Percentiles rank a stretch among this genome's conserved stretches.
phyloP scores from a whole-genome alignment of 2,888 invertebrate species.

The Pandemis heparana region DNA sequence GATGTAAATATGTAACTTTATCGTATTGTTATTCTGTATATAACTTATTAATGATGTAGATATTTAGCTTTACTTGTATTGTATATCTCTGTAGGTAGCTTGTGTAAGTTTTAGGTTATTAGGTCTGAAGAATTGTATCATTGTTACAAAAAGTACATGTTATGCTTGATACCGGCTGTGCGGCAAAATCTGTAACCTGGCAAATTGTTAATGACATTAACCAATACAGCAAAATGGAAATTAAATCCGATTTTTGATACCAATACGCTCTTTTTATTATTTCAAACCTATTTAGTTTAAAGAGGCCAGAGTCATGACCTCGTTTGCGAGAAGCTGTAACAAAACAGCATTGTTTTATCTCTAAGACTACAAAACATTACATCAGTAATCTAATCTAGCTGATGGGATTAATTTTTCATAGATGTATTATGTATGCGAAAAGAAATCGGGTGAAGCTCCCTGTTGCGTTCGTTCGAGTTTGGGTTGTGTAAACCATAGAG shows the following conservation, averaged over 20 bases:
- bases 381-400: no score
- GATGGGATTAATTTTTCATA: no score
- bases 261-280: conserved; percentile 64
- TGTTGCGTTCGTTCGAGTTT: no score
- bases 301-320: neutral
- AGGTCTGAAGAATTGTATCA: conserved; percentile 84
- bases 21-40: conserved; percentile 82
- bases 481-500: no score
- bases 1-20: conserved; percentile 74
- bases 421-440: no score
- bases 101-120: conserved; percentile 82
- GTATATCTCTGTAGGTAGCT: conserved; percentile 84
- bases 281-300: neutral
- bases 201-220: conserved; percentile 80
- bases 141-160: conserved; percentile 84
- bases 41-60: conserved; percentile 85
- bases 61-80: conserved; percentile 84
- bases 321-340: no score
- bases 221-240: conserved; percentile 79
- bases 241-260: conserved; percentile 86
- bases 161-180: conserved; percentile 83
- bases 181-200: conserved; percentile 81
- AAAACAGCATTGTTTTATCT: no score
- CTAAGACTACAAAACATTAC: no score
- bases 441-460: no score